Conservation (phyloP, 53 echinoderm and acorn worm genomes). For the Arbacia lixula region DNA sequence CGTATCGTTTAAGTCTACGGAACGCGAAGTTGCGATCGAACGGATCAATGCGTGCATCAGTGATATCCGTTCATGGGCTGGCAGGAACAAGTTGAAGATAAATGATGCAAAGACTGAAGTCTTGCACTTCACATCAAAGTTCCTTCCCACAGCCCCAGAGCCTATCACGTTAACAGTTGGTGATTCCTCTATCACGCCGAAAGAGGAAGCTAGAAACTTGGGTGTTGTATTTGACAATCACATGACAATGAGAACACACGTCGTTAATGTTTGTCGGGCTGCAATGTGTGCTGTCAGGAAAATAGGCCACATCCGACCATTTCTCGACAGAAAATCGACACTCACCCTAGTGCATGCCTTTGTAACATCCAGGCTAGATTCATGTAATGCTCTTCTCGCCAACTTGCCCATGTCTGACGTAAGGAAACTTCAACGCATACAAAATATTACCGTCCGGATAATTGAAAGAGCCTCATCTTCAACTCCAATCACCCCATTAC, state of each 20-base stretch:
- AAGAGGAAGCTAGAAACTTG: conserved; percentile 37
- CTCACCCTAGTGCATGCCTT: too few relatives aligned
- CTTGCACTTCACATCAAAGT: conserved; percentile 59
- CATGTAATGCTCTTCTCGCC: too few relatives aligned
- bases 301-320: neutral
- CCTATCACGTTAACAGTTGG: conserved; percentile 13
- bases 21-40: conserved; percentile 11
- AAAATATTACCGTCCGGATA: too few relatives aligned
- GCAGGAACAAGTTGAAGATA: conserved; percentile 17
- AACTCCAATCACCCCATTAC: too few relatives aligned
- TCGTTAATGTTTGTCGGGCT: conserved; percentile 24
- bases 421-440: too few relatives aligned
- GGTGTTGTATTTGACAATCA: conserved; percentile 35
- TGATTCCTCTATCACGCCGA: conserved; percentile 1
- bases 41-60: conserved; percentile 43
- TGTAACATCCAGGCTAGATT: too few relatives aligned
- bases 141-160: neutral
- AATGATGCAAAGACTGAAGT: conserved; percentile 57
- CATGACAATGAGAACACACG: neutral
- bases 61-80: conserved; percentile 46
- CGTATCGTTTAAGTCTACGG: conserved; percentile 37
- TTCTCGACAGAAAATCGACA: neutral
- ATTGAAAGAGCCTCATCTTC: too few relatives aligned
- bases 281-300: conserved; percentile 16
- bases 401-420: too few relatives aligned